phyloP scores from a whole-genome alignment of 2,797 vertebrate genomes.

The Amblyopsis hoosieri region DNA sequence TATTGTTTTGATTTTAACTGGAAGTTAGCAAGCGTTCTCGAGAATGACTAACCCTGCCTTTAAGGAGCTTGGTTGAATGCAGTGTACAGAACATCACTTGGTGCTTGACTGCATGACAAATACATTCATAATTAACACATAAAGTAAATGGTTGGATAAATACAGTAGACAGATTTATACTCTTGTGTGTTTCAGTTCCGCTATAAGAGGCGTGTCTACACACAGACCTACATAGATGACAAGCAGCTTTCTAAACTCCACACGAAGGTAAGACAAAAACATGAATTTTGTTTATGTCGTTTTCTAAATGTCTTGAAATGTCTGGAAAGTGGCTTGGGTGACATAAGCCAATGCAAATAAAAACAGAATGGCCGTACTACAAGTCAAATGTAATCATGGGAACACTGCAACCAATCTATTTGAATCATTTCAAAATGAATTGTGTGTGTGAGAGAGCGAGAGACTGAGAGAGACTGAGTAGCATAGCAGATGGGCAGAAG shows the following conservation, averaged over 20 bases:
- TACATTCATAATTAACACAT: background rate
- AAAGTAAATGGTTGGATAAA: no score
- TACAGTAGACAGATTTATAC: background rate
- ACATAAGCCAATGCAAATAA: no score
- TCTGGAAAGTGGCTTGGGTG: no score
- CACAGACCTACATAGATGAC: constrained; percentile 91
- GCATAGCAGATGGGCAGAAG: constrained; percentile 21
- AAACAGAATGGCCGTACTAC: background rate
- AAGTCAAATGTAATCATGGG: background rate
- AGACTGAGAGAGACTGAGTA: background rate
- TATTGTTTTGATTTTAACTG: no score
- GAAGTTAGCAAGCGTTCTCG: no score
- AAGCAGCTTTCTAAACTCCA: constrained; percentile 96
- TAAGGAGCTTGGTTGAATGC: no score
- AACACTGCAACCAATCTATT: background rate
- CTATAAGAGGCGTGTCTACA: constrained; percentile 95
- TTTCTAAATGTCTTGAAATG: background rate
- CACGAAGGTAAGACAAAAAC: constrained; percentile 86
- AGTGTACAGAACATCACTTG: no score
- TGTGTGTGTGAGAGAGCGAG: constrained; percentile 12
- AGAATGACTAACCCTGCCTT: no score
- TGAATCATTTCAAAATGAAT: background rate
- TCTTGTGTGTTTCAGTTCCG: constrained; percentile 85
- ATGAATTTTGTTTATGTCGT: no score
- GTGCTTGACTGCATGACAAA: no score